Conservation (phyloP, 2,797 vertebrate genomes). For the Caiman crocodilus region DNA sequence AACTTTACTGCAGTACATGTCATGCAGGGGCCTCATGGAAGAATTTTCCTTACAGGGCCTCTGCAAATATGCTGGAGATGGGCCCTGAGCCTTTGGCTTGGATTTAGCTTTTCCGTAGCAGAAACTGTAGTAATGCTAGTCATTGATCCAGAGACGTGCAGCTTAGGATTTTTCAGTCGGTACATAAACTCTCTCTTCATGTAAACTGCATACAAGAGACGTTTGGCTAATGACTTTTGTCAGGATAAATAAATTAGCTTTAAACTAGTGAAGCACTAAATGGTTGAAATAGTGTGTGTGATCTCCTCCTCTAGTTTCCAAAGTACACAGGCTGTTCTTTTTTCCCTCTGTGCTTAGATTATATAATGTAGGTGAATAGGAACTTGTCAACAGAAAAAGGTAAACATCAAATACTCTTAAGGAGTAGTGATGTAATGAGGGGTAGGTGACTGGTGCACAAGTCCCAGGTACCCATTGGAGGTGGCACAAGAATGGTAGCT, state of each 20-base stretch:
- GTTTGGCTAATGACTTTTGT: constrained; percentile 66
- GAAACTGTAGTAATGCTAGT: constrained; percentile 60
- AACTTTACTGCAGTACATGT: constrained; percentile 1
- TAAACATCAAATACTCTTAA: not conserved
- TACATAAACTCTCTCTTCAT: constrained; percentile 69
- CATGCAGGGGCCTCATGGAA: constrained; percentile 51
- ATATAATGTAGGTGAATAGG: constrained; percentile 9
- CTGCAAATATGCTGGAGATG: constrained; percentile 76
- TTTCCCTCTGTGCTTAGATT: constrained; percentile 29
- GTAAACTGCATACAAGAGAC: constrained; percentile 51
- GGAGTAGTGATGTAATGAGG: not conserved
- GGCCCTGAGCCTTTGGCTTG: constrained; percentile 78
- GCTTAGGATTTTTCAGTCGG: constrained; percentile 40
- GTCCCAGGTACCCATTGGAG: no score
- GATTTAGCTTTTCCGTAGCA: constrained; percentile 77
- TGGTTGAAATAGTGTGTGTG: not conserved
- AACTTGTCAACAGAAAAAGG: constrained; percentile 27
- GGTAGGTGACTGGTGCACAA: no score
- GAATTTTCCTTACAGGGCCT: constrained; percentile 78
- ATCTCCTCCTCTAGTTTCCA: not conserved
- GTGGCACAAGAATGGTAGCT: not conserved
- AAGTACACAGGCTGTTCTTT: not conserved
- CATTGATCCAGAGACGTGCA: constrained; percentile 76
- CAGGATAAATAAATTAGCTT: constrained; percentile 25
- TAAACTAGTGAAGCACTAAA: not conserved